These are phyloP conservation scores for Eupithecia subfuscata DNA, from an alignment of 2,888 invertebrate genomes.

Conservation along the genomic window DNA sequence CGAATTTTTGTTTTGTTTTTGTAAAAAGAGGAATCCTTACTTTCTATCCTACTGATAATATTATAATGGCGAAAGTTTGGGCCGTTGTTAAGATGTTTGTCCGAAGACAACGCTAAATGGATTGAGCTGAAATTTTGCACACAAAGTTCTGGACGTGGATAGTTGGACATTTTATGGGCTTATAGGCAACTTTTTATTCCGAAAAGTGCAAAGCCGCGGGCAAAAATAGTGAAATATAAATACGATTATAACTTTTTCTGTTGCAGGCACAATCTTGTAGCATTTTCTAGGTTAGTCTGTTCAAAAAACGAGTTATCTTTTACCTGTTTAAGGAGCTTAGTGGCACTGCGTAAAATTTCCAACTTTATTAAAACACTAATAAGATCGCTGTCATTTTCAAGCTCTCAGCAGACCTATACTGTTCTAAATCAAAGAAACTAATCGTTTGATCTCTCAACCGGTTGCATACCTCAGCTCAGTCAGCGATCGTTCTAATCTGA, in stretches of 20 bases:
- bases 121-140: neutral
- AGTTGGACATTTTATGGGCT: neutral
- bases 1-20: neutral
- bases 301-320: neutral
- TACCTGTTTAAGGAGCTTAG: neutral
- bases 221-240: no score
- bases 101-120: neutral
- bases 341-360: neutral
- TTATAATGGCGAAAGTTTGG: neutral
- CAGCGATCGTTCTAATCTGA: slow-evolving; percentile 57
- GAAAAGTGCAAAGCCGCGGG: no score
- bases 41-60: neutral
- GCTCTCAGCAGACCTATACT: neutral
- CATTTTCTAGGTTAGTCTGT: no score
- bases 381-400: neutral
- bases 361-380: neutral
- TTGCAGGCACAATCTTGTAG: no score
- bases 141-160: neutral
- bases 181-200: no score
- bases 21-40: neutral
- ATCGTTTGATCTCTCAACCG: slow-evolving; percentile 39
- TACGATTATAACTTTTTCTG: no score
- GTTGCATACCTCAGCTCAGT: slow-evolving; percentile 36
- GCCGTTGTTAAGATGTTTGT: neutral
- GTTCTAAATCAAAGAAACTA: slow-evolving; percentile 19